Conservation (phyloP, 2,113 vertebrate species). For the Indicator maculatus region DNA sequence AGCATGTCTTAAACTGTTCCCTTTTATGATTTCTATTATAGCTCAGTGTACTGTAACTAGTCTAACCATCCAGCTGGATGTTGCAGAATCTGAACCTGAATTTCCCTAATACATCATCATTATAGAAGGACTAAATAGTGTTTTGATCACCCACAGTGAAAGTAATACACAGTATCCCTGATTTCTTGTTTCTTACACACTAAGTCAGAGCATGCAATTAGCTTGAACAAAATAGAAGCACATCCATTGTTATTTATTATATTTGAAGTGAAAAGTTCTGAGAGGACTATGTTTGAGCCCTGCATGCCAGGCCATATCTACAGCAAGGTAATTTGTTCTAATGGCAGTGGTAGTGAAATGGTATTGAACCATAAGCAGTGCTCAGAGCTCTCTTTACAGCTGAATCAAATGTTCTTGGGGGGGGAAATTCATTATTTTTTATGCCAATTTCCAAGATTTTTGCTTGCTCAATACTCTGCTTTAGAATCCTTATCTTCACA, state of each 20-base stretch:
- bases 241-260: conserved; percentile 27
- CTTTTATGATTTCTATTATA: conserved; percentile 36
- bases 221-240: neutral
- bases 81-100: neutral
- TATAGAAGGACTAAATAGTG: conserved; percentile 38
- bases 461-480: neutral
- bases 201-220: conserved; percentile 24
- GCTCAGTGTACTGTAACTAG: neutral
- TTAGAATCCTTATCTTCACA: neutral
- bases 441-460: neutral
- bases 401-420: neutral
- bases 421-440: neutral
- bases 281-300: neutral
- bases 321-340: neutral
- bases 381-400: neutral
- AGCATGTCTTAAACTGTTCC: conserved; percentile 1
- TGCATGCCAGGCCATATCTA: neutral
- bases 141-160: conserved; percentile 46
- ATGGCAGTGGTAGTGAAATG: neutral
- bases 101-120: conserved; percentile 46
- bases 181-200: conserved; percentile 19
- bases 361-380: neutral
- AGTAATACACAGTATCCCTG: neutral
- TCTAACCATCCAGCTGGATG: neutral
- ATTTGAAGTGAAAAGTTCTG: conserved; percentile 3